Base-by-base conservation (phyloP, 1,140 invertebrate genomes). In the Aleiodes sp. region DNA sequence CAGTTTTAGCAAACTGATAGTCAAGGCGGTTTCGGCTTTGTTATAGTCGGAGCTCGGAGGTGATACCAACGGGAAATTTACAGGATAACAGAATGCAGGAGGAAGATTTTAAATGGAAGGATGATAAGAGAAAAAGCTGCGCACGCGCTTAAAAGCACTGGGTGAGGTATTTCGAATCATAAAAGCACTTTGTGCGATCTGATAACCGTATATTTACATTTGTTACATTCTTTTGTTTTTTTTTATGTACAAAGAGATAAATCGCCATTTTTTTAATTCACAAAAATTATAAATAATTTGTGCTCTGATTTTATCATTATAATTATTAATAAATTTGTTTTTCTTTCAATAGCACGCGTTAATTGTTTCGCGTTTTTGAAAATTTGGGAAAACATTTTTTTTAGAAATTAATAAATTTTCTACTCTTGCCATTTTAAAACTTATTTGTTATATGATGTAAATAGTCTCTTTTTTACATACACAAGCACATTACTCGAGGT, bases 31-130 rank as follows among this genome's bases (percentile, higher is more conserved):
- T 14, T 57, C 28, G 63, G 59, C 72, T 70, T 76, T 75, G 28
- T 61, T 52, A 12, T 19, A 72, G 74, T 63, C 73, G 68, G 31
- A 62, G 70, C 72, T 76, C 71, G 75, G 75, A 77, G 77, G 77
- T 71, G 76, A 75, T 74, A 73, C 73, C 73, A 74, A 76, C 72
- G 77, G 72, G 73, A 31, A 8, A 64, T 46, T 14, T 31, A 39
- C 71, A 76, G 77, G 75, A 63, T 57, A 77, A 46, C 74, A 78
- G 71, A 65, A 78, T 16, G 10, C 12, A 7, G 12, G 19, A 43
- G 39, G 39, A 43, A 3, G 39, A n/a, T n/a, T 16, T 43, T 43
- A 16, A n/a, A 16, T 43, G n/a, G 7, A 2, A 43, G 12, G n/a
- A 9, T 41, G 37, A 41, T 41, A 41, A 41, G 16, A 46, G 10